Conservation (phyloP, 2,113 vertebrate species). For the Bos taurus region DNA sequence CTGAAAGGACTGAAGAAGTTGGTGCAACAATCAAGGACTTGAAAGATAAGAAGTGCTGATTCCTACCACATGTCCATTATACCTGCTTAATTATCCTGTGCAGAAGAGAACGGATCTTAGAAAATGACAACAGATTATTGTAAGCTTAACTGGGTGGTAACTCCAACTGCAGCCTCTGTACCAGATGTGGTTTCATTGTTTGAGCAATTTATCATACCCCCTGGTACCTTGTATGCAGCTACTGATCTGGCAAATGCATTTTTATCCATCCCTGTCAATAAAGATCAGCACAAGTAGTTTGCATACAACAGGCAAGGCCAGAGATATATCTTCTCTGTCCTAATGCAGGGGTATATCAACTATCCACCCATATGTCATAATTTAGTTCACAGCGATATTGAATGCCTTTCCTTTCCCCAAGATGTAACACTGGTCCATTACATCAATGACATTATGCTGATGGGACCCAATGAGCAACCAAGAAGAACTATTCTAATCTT, state of each 20-base stretch:
- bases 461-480: not conserved
- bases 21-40: not conserved
- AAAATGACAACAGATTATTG: not conserved
- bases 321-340: not conserved
- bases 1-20: not conserved
- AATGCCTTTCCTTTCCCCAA: not conserved
- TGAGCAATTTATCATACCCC: not conserved
- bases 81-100: not conserved
- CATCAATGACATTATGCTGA: not conserved
- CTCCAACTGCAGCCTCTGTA: not conserved
- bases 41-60: not conserved
- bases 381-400: not conserved
- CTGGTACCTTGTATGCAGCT: not conserved
- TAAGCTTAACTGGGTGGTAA: not conserved
- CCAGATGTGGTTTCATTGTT: not conserved
- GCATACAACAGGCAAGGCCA: not conserved
- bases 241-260: not conserved
- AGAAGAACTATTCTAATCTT: not conserved
- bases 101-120: not conserved
- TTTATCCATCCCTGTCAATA: not conserved
- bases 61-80: not conserved
- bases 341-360: not conserved
- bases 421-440: not conserved
- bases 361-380: not conserved
- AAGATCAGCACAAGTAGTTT: not conserved